phyloP scores from a whole-genome alignment of 2,113 vertebrate genomes.

The Galemys pyrenaicus region DNA sequence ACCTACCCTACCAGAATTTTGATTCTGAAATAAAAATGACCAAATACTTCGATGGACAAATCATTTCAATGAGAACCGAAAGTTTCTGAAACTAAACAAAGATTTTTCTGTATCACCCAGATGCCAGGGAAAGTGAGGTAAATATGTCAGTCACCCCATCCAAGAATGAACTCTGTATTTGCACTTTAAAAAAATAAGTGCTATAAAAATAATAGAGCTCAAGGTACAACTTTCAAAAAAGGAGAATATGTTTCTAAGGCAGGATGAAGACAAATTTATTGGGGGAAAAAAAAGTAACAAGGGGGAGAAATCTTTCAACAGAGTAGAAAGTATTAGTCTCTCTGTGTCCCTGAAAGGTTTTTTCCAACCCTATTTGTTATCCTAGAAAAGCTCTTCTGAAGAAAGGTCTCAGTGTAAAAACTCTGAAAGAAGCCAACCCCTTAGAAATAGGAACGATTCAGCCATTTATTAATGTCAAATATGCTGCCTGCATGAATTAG shows the following conservation, averaged over 20 bases:
- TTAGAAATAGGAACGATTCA: conserved; percentile 74
- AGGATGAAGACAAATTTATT: conserved; percentile 17
- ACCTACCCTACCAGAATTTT: background rate
- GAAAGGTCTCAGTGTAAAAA: conserved; percentile 82
- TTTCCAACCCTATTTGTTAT: conserved; percentile 76
- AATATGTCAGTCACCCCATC: background rate
- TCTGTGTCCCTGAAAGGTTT: conserved; percentile 71
- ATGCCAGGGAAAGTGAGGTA: conserved; percentile 11
- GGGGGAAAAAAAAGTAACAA: conserved; percentile 27
- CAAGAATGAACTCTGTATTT: background rate
- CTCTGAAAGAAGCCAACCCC: conserved; percentile 80
- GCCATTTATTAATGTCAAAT: conserved; percentile 87
- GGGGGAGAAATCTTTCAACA: conserved; percentile 59
- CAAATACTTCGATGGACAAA: conserved; percentile 37
- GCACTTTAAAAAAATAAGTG: background rate
- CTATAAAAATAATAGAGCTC: conserved; percentile 23
- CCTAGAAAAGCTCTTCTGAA: conserved; percentile 80
- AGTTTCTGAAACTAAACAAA: conserved; percentile 49
- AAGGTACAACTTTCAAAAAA: conserved; percentile 56
- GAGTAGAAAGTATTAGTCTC: conserved; percentile 64
- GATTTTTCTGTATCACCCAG: conserved; percentile 51
- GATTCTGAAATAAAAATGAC: conserved; percentile 61
- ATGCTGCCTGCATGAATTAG: conserved; percentile 81
- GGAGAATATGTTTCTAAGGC: conserved; percentile 53
- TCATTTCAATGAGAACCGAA: conserved; percentile 54